These are phyloP conservation scores for Sturnus vulgaris DNA, from an alignment of 2,113 vertebrate genomes.

Conservation along the genomic window DNA sequence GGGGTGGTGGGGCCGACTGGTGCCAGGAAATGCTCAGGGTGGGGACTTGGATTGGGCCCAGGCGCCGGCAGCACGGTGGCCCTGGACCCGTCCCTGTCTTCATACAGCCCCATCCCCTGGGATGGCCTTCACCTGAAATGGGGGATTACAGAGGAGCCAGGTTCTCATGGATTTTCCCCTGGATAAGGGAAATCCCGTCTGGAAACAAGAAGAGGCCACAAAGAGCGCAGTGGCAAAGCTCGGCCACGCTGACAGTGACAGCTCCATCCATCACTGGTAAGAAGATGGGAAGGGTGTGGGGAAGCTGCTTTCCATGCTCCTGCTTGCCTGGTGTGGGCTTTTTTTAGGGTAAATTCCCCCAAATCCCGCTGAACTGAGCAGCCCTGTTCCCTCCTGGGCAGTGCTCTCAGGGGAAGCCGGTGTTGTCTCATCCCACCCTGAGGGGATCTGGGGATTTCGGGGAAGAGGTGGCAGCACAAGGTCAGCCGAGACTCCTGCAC, in stretches of 20 bases:
- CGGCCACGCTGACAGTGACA: accelerated
- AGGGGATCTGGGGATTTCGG: neutral
- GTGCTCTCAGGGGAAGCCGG: accelerated
- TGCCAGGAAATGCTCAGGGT: neutral
- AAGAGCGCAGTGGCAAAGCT: neutral
- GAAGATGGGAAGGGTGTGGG: neutral
- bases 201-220: neutral
- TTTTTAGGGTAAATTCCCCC: neutral
- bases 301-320: neutral
- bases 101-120: neutral
- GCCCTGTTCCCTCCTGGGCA: neutral
- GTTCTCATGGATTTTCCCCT: neutral
- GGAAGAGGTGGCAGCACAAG: neutral
- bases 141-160: accelerated
- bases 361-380: neutral
- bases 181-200: neutral
- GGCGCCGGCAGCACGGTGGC: neutral
- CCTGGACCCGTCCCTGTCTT: neutral
- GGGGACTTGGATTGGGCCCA: neutral
- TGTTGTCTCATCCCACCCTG: accelerated
- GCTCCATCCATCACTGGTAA: accelerated
- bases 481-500: neutral
- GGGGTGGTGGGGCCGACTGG: neutral
- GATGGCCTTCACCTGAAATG: accelerated
- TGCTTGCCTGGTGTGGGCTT: accelerated